These are phyloP conservation scores for Melangyna quadrimaculata DNA, from an alignment of 2,888 invertebrate genomes.

Conservation along the genomic window DNA sequence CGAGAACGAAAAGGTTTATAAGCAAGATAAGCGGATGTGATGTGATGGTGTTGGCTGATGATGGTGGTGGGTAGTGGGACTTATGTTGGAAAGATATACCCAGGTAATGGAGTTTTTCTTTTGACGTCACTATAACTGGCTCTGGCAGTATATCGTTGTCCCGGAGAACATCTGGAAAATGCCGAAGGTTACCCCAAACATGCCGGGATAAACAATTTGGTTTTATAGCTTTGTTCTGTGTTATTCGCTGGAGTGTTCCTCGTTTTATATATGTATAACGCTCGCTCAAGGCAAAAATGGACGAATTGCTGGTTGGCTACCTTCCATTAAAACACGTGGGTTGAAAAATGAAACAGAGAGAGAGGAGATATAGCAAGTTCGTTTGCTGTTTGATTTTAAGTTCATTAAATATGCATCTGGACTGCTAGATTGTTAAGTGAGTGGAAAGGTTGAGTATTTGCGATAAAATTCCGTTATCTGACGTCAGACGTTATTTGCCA, in stretches of 20 bases:
- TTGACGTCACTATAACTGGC: slow-evolving; percentile 65
- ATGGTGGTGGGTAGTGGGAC: no score
- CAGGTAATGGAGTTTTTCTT: slow-evolving; percentile 44
- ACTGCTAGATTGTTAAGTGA: not conserved
- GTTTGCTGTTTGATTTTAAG: slow-evolving; percentile 45
- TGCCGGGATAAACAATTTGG: slow-evolving; percentile 53
- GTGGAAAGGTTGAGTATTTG: slow-evolving; percentile 5
- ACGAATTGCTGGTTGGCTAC: not conserved
- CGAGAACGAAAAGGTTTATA: no score
- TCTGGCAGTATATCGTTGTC: not conserved
- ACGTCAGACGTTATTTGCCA: slow-evolving; percentile 44
- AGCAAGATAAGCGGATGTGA: not conserved
- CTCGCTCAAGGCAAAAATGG: not conserved
- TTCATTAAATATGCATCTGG: slow-evolving; percentile 57
- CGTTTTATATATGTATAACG: no score
- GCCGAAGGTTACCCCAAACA: slow-evolving; percentile 56
- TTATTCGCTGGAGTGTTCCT: not conserved
- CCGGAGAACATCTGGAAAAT: slow-evolving; percentile 36
- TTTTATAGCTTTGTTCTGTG: slow-evolving; percentile 38
- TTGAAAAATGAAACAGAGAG: not conserved
- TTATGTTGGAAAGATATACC: slow-evolving; percentile 23
- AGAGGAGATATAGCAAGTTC: not conserved
- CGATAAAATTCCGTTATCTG: slow-evolving; percentile 14
- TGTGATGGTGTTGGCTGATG: no score
- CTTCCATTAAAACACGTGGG: not conserved